Evolutionary conservation across 2,888 invertebrate species (phyloP).

Genomic region (Molanna angustata): DNA sequence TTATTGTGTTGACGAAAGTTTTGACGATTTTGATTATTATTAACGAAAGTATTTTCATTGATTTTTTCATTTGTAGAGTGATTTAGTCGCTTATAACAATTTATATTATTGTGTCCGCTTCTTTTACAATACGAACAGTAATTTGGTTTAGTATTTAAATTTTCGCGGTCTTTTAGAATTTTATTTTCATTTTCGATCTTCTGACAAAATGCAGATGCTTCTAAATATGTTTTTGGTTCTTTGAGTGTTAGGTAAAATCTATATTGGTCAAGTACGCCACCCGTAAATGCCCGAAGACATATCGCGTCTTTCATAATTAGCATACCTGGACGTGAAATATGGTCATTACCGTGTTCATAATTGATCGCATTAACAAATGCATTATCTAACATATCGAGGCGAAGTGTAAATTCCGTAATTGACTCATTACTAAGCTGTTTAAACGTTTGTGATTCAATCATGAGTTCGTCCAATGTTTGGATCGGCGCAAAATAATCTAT

Average conservation of each 20-base stretch:
- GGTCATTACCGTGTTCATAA: neutral
- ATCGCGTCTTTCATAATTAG: too few relatives aligned
- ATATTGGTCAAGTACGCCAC: neutral
- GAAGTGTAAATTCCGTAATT: slow-evolving; percentile 8
- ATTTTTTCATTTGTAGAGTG: too few relatives aligned
- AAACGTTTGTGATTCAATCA: neutral
- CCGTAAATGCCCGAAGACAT: neutral
- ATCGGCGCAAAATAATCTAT: neutral
- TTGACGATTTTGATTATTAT: too few relatives aligned
- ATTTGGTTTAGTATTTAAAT: too few relatives aligned
- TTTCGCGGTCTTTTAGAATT: neutral
- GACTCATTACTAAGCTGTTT: slow-evolving; percentile 3
- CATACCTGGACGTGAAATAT: neutral
- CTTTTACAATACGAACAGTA: too few relatives aligned
- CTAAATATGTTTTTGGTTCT: neutral
- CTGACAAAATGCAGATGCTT: slow-evolving; percentile 7
- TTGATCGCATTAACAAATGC: slow-evolving; percentile 1
- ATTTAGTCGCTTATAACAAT: too few relatives aligned
- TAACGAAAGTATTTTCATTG: too few relatives aligned
- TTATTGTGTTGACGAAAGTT: too few relatives aligned
- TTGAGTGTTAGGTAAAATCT: neutral
- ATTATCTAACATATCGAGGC: slow-evolving; percentile 2
- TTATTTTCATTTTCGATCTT: slow-evolving; percentile 1
- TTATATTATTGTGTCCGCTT: too few relatives aligned
- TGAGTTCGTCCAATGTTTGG: slow-evolving; percentile 1